phyloP scores from a whole-genome alignment of 2,888 invertebrate genomes.

The Euphydryas editha region DNA sequence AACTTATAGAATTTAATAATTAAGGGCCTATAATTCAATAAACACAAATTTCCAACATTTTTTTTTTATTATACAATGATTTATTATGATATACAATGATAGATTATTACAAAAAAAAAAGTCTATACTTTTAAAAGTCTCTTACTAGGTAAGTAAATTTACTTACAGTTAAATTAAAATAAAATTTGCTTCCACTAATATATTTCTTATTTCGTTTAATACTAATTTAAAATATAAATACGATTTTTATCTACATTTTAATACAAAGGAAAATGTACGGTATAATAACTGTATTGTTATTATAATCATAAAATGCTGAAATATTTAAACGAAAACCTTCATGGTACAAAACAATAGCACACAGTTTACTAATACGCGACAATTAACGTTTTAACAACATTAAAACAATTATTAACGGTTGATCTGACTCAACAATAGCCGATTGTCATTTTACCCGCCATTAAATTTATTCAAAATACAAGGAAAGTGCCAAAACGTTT shows the following conservation, averaged over 20 bases:
- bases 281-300: constrained; percentile 5
- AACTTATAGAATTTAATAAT: too few relatives aligned
- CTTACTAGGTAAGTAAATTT: too few relatives aligned
- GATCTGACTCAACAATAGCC: constrained; percentile 31
- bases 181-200: too few relatives aligned
- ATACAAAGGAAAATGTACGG: not conserved
- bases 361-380: constrained; percentile 27
- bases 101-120: too few relatives aligned
- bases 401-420: constrained; percentile 33
- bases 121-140: too few relatives aligned
- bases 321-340: constrained; percentile 32
- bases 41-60: too few relatives aligned
- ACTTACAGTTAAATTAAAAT: too few relatives aligned
- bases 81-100: too few relatives aligned
- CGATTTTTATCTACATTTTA: not conserved
- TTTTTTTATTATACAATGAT: too few relatives aligned
- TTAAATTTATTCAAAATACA: not conserved
- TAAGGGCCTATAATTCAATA: too few relatives aligned
- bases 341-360: constrained; percentile 31
- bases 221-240: not conserved
- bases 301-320: constrained; percentile 14
- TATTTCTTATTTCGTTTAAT: too few relatives aligned
- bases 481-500: not conserved
- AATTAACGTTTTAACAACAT: constrained; percentile 23
- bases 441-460: constrained; percentile 16